These are phyloP conservation scores for Phyllostomus discolor DNA, from an alignment of 2,113 vertebrate species.

Conservation along the genomic window DNA sequence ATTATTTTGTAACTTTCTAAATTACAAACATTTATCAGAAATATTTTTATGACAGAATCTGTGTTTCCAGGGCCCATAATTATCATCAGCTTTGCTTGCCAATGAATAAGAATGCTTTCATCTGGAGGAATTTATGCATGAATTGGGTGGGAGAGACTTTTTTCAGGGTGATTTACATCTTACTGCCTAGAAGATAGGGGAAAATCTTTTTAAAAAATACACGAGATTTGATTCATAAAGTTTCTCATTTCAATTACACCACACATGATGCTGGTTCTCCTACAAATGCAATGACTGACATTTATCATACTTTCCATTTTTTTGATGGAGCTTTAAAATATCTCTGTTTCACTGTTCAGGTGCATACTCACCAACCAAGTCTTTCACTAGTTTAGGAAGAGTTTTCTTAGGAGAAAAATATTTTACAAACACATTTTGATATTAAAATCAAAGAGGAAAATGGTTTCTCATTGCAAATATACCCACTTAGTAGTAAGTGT, in stretches of 20 bases:
- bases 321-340: not conserved
- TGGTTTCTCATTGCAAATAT: not conserved
- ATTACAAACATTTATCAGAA: conserved; percentile 62
- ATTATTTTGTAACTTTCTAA: conserved; percentile 55
- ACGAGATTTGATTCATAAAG: conserved; percentile 62
- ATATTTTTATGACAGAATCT: conserved; percentile 55
- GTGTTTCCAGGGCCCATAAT: not conserved
- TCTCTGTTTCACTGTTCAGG: not conserved
- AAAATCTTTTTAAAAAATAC: conserved; percentile 59
- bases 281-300: conserved; percentile 30
- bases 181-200: conserved; percentile 3
- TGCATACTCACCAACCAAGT: not conserved
- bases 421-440: not conserved
- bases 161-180: conserved; percentile 58
- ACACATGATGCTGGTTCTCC: conserved; percentile 47
- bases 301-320: not conserved
- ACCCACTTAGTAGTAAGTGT: not conserved
- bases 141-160: not conserved
- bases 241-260: conserved; percentile 59
- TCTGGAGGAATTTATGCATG: conserved; percentile 37
- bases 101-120: conserved; percentile 49
- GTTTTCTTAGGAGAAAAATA: not conserved
- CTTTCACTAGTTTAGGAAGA: not conserved
- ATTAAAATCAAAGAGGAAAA: conserved; percentile 32
- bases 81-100: conserved; percentile 49